Conservation (phyloP, 2,797 vertebrate genomes). For the Falco biarmicus region DNA sequence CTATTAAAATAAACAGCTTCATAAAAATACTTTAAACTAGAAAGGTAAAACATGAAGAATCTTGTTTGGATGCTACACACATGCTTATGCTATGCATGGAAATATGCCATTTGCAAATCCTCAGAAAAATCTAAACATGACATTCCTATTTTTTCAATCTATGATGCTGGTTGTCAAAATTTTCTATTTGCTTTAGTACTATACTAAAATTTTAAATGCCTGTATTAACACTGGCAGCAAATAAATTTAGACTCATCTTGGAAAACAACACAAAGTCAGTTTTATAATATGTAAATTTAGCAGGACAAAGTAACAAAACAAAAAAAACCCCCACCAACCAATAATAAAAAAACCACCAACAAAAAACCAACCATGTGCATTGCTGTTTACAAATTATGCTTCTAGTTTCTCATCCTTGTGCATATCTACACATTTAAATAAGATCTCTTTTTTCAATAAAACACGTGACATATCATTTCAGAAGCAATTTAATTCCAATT, state of each 20-base stretch:
- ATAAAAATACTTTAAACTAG: neutral
- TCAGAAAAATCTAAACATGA: neutral
- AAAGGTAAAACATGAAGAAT: neutral
- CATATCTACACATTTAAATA: neutral
- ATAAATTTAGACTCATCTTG: neutral
- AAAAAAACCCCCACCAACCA: neutral
- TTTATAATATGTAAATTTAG: neutral
- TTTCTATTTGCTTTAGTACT: neutral
- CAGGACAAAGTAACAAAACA: neutral
- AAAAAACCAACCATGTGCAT: neutral
- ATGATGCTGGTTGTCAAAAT: neutral
- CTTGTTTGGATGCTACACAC: too few relatives aligned
- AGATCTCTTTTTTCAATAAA: neutral
- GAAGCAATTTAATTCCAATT: neutral
- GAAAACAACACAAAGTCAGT: neutral
- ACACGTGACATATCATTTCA: neutral
- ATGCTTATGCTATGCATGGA: neutral
- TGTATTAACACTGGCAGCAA: neutral
- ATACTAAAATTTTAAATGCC: neutral
- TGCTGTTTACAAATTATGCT: neutral
- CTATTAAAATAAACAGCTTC: neutral
- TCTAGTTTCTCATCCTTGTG: neutral
- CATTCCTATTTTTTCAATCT: neutral
- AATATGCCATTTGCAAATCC: neutral
- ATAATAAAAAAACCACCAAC: neutral